These are phyloP conservation scores for Holothuria glaberrima DNA, from an alignment of 35 echinoderm and acorn worm genomes.

Conservation along the genomic window DNA sequence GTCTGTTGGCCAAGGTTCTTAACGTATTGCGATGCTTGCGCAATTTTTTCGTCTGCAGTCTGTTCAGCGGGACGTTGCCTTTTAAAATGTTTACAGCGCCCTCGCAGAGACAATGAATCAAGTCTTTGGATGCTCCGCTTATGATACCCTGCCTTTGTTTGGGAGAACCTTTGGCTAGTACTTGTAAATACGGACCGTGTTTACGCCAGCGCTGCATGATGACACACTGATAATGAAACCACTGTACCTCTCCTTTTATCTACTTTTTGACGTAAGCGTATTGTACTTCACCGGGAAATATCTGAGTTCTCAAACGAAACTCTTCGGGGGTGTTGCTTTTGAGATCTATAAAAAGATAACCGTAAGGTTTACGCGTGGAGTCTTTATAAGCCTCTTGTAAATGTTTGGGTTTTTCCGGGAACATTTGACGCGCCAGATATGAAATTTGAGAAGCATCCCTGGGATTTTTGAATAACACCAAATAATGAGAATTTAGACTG, in stretches of 20 bases:
- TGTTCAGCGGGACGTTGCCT: not conserved
- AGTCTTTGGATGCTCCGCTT: slow-evolving; percentile 11
- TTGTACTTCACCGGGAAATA: slow-evolving; percentile 5
- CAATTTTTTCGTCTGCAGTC: not conserved
- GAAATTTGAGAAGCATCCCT: slow-evolving; percentile 67
- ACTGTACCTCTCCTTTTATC: too few species aligned
- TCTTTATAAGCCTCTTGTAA: not conserved
- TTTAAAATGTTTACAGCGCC: slow-evolving; percentile 20
- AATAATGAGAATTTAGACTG: slow-evolving; percentile 54
- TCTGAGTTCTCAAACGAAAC: slow-evolving; percentile 29
- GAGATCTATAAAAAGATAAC: slow-evolving; percentile 74
- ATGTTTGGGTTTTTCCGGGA: too few species aligned
- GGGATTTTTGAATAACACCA: slow-evolving; percentile 67
- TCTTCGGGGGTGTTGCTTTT: slow-evolving; percentile 57
- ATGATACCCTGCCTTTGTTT: slow-evolving; percentile 28
- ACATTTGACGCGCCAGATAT: too few species aligned
- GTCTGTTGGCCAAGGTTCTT: not conserved
- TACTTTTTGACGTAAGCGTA: too few species aligned
- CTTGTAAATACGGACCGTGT: slow-evolving; percentile 35
- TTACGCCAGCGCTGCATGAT: too few species aligned
- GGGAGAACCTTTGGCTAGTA: slow-evolving; percentile 8
- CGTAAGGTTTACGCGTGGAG: slow-evolving; percentile 65
- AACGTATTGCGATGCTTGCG: not conserved
- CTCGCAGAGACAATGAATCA: slow-evolving; percentile 45
- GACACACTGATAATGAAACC: too few species aligned